phyloP scores from a whole-genome alignment of 2,113 vertebrate genomes.

The Gymnobelideus leadbeateri region DNA sequence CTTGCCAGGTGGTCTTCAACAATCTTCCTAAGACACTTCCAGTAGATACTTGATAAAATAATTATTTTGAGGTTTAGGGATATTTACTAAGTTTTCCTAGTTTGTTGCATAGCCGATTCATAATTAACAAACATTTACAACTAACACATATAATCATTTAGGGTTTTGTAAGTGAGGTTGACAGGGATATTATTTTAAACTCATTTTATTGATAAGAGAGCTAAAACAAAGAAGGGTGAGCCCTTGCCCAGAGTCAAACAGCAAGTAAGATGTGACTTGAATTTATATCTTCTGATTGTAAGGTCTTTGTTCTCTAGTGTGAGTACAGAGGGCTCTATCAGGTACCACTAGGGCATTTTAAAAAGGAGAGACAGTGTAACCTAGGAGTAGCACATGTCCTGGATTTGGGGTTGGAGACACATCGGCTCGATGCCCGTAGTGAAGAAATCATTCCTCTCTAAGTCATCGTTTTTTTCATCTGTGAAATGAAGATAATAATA shows the following conservation, averaged over 20 bases:
- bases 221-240: background rate
- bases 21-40: too few species aligned
- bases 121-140: background rate
- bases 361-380: background rate
- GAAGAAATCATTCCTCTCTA: background rate
- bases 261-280: background rate
- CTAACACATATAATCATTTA: background rate
- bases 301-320: background rate
- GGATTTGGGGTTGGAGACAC: background rate
- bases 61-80: background rate
- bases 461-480: background rate
- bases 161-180: background rate
- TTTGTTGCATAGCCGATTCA: background rate
- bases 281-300: background rate
- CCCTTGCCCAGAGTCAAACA: background rate
- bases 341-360: background rate
- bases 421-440: background rate
- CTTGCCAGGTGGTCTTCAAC: too few species aligned
- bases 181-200: background rate
- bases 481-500: background rate
- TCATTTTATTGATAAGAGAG: background rate
- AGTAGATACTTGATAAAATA: too few species aligned
- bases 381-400: background rate
- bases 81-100: background rate
- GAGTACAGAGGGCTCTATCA: background rate